A percentile compares a stretch with the other conserved stretches of the same genome.
Conservation (phyloP, 2,888 invertebrate species). For the Cosmia trapezina region DNA sequence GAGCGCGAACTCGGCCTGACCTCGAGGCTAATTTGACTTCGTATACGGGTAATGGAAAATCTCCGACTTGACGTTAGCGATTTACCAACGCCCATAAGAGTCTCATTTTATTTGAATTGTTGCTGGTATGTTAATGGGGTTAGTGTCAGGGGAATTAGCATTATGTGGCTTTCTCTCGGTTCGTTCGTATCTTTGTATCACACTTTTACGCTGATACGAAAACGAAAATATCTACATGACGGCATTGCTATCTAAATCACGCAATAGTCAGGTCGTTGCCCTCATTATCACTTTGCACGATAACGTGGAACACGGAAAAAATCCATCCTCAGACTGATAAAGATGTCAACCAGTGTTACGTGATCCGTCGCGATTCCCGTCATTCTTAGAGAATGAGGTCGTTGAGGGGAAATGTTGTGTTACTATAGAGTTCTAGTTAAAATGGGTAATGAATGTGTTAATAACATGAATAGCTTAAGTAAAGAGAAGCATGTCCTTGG, state of each 20-base stretch:
- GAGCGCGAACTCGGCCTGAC: constrained; percentile 72
- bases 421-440: constrained; percentile 66
- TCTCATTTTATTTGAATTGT: constrained; percentile 68
- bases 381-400: constrained; percentile 33
- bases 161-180: constrained; percentile 48
- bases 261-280: constrained; percentile 82
- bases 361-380: constrained; percentile 68
- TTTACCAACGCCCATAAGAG: constrained; percentile 70
- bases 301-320: constrained; percentile 87
- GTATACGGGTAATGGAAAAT: constrained; percentile 76
- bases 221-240: constrained; percentile 67
- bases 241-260: constrained; percentile 79
- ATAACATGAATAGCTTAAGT: constrained; percentile 67
- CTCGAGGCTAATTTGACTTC: constrained; percentile 76
- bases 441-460: constrained; percentile 67
- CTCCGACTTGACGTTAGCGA: constrained; percentile 70
- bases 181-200: constrained; percentile 32
- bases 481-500: constrained; percentile 74
- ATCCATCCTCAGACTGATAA: constrained; percentile 82
- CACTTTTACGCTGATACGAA: constrained; percentile 50
- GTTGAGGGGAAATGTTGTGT: constrained; percentile 55
- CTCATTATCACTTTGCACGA: constrained; percentile 85
- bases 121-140: constrained; percentile 65
- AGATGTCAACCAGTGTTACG: constrained; percentile 69
- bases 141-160: constrained; percentile 62